A percentile compares a stretch with the other conserved stretches of the same genome.
phyloP scores from a whole-genome alignment of 2,113 vertebrate genomes.

The Chloropsis cyanopogon region DNA sequence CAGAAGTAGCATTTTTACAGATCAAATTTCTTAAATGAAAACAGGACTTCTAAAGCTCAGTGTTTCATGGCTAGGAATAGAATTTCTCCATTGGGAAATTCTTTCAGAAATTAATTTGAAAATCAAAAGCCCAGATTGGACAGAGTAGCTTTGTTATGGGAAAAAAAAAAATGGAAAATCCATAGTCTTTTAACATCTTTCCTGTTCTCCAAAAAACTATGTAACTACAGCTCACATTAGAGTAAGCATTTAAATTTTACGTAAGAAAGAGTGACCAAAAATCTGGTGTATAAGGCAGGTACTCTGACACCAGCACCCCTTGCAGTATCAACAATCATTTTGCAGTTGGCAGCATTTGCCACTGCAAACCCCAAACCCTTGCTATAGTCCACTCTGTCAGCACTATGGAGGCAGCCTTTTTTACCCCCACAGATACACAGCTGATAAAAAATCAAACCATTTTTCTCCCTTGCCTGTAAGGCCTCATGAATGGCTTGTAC shows the following conservation, averaged over 20 bases:
- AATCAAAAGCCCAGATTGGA: neutral
- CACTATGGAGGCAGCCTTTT: neutral
- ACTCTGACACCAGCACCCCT: neutral
- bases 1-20: neutral
- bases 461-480: neutral
- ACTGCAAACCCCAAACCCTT: neutral
- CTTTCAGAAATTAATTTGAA: neutral
- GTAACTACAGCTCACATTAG: neutral
- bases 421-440: neutral
- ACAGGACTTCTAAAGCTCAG: neutral
- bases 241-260: neutral
- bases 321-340: neutral
- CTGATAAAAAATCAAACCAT: neutral
- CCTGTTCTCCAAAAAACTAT: neutral
- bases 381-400: neutral
- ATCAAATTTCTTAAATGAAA: constrained; percentile 4
- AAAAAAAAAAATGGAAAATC: neutral
- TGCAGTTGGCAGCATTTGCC: neutral
- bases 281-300: neutral
- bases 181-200: neutral
- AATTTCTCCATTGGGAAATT: neutral
- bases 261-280: neutral
- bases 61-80: neutral
- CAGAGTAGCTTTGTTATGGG: neutral
- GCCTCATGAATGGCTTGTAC: neutral